Evolutionary conservation across 2,113 vertebrate genomes (phyloP).

Genomic region (Oreochromis tanganicae): DNA sequence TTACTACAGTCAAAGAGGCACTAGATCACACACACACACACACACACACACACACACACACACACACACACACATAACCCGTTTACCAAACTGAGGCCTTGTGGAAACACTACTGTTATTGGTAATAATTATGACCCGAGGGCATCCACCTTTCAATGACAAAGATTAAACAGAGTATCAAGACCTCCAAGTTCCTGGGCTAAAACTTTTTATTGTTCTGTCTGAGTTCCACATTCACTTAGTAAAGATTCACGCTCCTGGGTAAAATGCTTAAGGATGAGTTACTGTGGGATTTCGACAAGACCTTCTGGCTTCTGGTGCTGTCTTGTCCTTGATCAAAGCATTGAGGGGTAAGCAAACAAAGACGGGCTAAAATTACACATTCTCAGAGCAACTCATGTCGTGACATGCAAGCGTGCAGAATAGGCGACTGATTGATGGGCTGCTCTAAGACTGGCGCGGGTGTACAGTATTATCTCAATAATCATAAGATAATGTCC

Average conservation of each 20-base stretch:
- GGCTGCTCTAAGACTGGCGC: slow-evolving; percentile 61
- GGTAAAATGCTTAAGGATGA: slow-evolving; percentile 26
- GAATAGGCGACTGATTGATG: slow-evolving; percentile 70
- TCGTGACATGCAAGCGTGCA: slow-evolving; percentile 56
- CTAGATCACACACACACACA: too few relatives aligned
- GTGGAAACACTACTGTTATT: slow-evolving; percentile 54
- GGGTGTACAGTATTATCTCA: slow-evolving; percentile 68
- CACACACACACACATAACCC: slow-evolving; percentile 7
- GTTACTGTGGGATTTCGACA: slow-evolving; percentile 42
- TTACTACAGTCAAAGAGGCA: too few relatives aligned
- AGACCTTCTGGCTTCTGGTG: slow-evolving; percentile 48
- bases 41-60: background rate
- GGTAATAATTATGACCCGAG: slow-evolving; percentile 61
- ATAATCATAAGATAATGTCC: slow-evolving; percentile 74
- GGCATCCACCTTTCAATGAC: slow-evolving; percentile 61
- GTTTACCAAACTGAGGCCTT: slow-evolving; percentile 55
- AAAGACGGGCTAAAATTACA: slow-evolving; percentile 68
- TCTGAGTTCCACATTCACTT: slow-evolving; percentile 22
- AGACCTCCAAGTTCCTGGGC: slow-evolving; percentile 30
- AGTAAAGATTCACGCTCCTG: slow-evolving; percentile 14
- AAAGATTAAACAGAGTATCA: slow-evolving; percentile 47
- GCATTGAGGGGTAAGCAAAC: slow-evolving; percentile 60
- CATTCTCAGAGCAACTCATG: slow-evolving; percentile 57
- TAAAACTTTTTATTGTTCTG: slow-evolving; percentile 53
- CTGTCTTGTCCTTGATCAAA: slow-evolving; percentile 70